phyloP scores from a whole-genome alignment of 2,113 vertebrate species.

The Struthio camelus region DNA sequence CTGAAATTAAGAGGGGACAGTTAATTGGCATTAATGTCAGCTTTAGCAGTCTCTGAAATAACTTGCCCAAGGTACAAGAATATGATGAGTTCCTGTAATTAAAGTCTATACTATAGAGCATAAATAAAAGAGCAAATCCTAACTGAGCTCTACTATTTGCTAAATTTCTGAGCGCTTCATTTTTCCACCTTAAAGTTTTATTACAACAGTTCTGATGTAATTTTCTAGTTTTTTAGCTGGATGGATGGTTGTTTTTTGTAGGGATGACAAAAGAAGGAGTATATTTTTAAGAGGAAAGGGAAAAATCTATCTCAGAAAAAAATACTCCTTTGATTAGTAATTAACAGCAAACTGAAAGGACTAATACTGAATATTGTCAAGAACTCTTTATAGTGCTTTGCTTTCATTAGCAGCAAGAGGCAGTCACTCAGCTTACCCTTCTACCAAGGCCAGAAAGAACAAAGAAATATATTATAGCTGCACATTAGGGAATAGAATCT shows the following conservation, averaged over 20 bases:
- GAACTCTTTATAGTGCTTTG: not conserved
- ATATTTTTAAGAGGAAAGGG: not conserved
- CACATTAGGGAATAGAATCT: not conserved
- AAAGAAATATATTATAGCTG: not conserved
- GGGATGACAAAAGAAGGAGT: not conserved
- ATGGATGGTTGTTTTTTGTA: not conserved
- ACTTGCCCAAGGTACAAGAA: not conserved
- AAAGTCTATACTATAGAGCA: not conserved
- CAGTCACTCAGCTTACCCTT: not conserved
- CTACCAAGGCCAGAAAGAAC: not conserved
- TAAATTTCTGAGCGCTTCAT: not conserved
- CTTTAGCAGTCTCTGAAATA: not conserved
- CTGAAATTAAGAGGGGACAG: not conserved
- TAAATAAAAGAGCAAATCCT: not conserved
- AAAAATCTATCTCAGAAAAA: not conserved
- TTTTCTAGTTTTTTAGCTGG: not conserved
- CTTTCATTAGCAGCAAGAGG: not conserved
- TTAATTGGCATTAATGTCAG: slow-evolving; percentile 23
- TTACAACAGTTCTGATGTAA: not conserved
- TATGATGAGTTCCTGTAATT: not conserved
- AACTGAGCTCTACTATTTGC: not conserved
- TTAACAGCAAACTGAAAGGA: not conserved
- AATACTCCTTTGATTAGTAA: not conserved
- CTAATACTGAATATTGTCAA: not conserved
- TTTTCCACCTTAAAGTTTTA: not conserved